Percentiles rank a stretch among this genome's conserved stretches.
These are phyloP conservation scores for Hystrix brachyura DNA, from an alignment of 2,113 vertebrate genomes.

Conservation along the genomic window DNA sequence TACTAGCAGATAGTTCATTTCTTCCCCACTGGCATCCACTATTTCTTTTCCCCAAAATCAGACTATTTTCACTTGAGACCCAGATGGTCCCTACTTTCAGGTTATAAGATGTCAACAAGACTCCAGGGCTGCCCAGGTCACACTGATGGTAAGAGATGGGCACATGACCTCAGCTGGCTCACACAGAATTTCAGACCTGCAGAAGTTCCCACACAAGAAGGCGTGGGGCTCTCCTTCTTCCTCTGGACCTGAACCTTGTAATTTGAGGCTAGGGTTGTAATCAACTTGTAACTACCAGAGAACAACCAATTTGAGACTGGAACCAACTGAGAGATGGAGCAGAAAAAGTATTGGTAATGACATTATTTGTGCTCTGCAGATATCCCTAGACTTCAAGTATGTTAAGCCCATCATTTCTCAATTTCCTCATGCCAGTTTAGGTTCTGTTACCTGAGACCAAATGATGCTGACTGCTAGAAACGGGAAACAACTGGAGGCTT, in stretches of 20 bases:
- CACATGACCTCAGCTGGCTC: neutral
- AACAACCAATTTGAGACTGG: neutral
- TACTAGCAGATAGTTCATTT: neutral
- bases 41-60: neutral
- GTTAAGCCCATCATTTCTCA: neutral
- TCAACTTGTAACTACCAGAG: neutral
- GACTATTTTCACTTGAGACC: neutral
- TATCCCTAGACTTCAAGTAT: neutral
- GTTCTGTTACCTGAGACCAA: neutral
- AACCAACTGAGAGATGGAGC: neutral
- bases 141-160: neutral
- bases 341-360: neutral
- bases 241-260: neutral
- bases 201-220: neutral
- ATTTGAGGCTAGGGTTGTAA: constrained; percentile 1
- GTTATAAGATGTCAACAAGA: neutral
- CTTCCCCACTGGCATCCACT: neutral
- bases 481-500: neutral
- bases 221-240: neutral
- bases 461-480: neutral
- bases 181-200: neutral
- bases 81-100: neutral
- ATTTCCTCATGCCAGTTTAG: neutral
- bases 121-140: neutral
- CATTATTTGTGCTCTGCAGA: neutral